Conservation (phyloP, 2,888 invertebrate species). For the Macroteleia sp. region DNA sequence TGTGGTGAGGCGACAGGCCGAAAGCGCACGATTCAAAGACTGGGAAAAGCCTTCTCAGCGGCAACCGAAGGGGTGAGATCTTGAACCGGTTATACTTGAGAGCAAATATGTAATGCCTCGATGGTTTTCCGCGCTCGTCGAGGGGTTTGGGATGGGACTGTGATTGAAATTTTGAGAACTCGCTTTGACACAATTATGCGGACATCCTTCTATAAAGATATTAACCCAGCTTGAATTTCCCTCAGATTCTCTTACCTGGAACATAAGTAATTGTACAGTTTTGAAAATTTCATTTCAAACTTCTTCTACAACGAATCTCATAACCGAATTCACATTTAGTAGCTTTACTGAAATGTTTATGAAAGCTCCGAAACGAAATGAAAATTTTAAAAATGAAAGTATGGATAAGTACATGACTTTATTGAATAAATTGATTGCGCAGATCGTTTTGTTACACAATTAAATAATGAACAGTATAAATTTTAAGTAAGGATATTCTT, state of each 20-base stretch:
- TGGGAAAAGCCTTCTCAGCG: conserved; percentile 71
- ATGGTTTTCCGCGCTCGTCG: conserved; percentile 78
- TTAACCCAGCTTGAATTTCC: conserved; percentile 59
- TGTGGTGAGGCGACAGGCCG: conserved; percentile 70
- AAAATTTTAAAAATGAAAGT: not conserved
- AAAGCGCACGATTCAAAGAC: conserved; percentile 73
- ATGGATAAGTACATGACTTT: no score
- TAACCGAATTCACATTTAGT: not conserved
- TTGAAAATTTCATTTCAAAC: conserved; percentile 28
- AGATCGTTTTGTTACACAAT: no score
- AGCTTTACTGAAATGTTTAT: not conserved
- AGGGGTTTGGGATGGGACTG: conserved; percentile 67
- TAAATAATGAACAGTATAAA: no score
- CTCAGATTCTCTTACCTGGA: conserved; percentile 37
- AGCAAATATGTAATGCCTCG: conserved; percentile 84
- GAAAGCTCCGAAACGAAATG: no score
- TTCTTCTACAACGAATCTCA: not conserved
- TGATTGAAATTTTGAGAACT: conserved; percentile 83
- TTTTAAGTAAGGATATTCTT: no score
- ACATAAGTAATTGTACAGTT: conserved; percentile 43
- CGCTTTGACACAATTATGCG: conserved; percentile 83
- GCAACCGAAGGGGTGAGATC: conserved; percentile 69
- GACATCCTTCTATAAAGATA: conserved; percentile 72
- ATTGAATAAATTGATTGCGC: no score
- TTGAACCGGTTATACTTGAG: conserved; percentile 81